Conservation (phyloP, 2,113 vertebrate genomes). For the Psilopsiagon aurifrons region DNA sequence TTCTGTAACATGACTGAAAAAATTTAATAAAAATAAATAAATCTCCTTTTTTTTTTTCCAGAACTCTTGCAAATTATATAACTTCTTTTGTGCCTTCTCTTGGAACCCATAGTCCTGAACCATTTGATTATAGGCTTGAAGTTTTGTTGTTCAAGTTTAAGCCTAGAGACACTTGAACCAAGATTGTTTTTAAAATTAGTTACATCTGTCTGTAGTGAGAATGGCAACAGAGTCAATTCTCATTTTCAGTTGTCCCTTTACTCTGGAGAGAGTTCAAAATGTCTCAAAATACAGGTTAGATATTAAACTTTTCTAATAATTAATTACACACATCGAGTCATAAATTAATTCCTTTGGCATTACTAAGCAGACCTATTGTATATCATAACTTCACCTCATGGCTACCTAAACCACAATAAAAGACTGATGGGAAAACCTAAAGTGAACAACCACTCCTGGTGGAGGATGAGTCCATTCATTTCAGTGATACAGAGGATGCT, state of each 20-base stretch:
- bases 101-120: neutral
- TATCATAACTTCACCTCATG: neutral
- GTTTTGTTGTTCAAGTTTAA: neutral
- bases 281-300: neutral
- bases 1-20: neutral
- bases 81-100: neutral
- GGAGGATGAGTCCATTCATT: neutral
- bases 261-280: neutral
- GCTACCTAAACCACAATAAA: neutral
- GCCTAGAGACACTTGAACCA: neutral
- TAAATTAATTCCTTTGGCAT: neutral
- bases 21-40: neutral
- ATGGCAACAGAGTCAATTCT: neutral
- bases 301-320: neutral
- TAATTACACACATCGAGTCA: neutral
- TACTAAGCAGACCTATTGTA: neutral
- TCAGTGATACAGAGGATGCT: neutral
- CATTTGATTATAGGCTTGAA: neutral
- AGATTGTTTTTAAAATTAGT: neutral
- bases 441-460: neutral
- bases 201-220: neutral
- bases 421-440: neutral
- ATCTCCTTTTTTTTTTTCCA: neutral
- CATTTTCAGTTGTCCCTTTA: neutral
- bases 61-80: neutral